Evolutionary conservation across 2,888 invertebrate genomes (phyloP).

Genomic region (Dicranocentrus wangi): DNA sequence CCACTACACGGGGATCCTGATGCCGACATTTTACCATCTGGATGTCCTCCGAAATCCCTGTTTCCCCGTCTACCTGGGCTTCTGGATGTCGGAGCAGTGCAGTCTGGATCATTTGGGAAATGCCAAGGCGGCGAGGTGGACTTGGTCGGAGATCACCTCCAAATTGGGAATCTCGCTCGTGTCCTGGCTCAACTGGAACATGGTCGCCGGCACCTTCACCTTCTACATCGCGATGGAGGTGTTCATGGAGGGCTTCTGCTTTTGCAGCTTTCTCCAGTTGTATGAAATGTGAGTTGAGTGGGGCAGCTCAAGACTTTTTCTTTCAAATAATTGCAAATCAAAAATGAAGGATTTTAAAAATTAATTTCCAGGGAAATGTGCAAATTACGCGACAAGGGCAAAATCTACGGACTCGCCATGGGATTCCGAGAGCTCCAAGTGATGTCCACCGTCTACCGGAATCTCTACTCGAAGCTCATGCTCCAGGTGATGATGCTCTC

Average conservation of each 20-base stretch:
- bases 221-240: background rate
- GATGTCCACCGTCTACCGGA: background rate
- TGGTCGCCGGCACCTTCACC: background rate
- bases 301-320: no score
- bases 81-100: background rate
- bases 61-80: background rate
- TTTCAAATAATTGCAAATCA: no score
- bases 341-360: background rate
- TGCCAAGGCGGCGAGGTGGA: background rate
- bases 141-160: background rate
- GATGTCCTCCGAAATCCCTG: no score
- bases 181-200: background rate
- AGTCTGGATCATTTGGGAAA: background rate
- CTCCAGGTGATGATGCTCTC: background rate
- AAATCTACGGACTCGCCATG: no score
- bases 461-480: background rate
- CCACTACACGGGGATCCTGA: no score
- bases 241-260: background rate
- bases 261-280: background rate
- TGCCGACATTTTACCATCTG: no score
- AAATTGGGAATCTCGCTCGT: background rate
- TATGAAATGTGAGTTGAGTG: background rate
- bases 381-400: no score
- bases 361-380: background rate
- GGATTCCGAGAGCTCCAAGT: background rate